Percentiles rank a stretch among this genome's conserved stretches.
These are phyloP conservation scores for Catharus ustulatus DNA, from an alignment of 2,797 vertebrate genomes.

Conservation along the genomic window DNA sequence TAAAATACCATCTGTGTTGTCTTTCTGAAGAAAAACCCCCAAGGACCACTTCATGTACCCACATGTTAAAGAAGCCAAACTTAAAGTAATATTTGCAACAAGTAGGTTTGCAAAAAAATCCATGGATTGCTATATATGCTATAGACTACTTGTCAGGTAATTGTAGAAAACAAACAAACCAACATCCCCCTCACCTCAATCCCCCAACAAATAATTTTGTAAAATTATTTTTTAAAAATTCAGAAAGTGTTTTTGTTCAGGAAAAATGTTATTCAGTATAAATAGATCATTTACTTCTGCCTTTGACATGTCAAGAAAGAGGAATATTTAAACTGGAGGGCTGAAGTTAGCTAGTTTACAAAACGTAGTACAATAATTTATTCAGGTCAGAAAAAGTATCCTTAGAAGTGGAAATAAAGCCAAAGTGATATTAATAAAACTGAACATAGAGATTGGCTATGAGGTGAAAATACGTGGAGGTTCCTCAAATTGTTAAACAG, in stretches of 20 bases:
- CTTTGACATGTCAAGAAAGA: not conserved
- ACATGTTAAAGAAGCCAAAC: not conserved
- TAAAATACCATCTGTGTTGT: not conserved
- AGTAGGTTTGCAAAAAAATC: not conserved
- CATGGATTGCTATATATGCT: not conserved
- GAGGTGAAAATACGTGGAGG: not conserved
- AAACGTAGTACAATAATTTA: not conserved
- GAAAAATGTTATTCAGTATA: not conserved
- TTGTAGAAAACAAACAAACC: not conserved
- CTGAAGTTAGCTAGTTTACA: not conserved
- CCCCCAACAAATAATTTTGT: not conserved
- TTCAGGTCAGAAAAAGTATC: conserved; percentile 22
- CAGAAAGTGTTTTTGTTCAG: not conserved
- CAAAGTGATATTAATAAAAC: conserved; percentile 32
- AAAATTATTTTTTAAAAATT: not conserved
- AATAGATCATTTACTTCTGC: not conserved
- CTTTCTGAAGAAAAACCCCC: not conserved
- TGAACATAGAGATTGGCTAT: not conserved
- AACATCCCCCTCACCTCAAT: not conserved
- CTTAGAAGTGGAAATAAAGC: conserved; percentile 27
- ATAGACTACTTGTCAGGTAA: not conserved
- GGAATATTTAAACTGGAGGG: not conserved
- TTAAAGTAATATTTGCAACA: not conserved
- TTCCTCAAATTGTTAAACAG: conserved; percentile 9
- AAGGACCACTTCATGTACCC: not conserved